Conservation (phyloP, 2,888 invertebrate species). For the Torymus aiolomorphi region DNA sequence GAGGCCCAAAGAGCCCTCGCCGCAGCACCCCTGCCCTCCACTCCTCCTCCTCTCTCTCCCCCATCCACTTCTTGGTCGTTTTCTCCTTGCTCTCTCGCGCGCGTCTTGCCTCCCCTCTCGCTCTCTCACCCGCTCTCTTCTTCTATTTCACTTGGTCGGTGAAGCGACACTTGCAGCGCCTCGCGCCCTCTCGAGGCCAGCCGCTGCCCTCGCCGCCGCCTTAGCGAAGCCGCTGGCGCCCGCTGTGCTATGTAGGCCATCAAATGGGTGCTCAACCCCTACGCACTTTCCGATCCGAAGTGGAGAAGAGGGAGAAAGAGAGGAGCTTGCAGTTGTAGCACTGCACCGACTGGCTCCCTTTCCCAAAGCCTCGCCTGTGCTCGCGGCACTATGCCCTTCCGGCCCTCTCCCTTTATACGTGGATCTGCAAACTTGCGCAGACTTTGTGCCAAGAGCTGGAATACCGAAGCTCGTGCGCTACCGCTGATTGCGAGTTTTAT, state of each 20-base stretch:
- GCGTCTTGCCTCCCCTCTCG: slow-evolving; percentile 46
- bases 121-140: slow-evolving; percentile 22
- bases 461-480: slow-evolving; percentile 11
- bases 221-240: background rate
- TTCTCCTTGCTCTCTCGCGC: slow-evolving; percentile 45
- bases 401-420: background rate
- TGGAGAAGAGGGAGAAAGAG: slow-evolving; percentile 7
- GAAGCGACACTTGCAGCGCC: slow-evolving; percentile 58
- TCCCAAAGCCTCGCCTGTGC: slow-evolving; percentile 11
- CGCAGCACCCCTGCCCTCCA: slow-evolving; percentile 35
- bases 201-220: background rate
- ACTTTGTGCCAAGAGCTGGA: slow-evolving; percentile 42
- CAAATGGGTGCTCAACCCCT: slow-evolving; percentile 70
- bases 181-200: slow-evolving; percentile 41
- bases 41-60: slow-evolving; percentile 48
- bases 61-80: slow-evolving; percentile 42
- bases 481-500: slow-evolving; percentile 40
- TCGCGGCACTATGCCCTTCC: background rate
- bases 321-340: background rate
- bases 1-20: slow-evolving; percentile 70
- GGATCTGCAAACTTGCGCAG: slow-evolving; percentile 33
- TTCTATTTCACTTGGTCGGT: slow-evolving; percentile 58
- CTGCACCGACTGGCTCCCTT: slow-evolving; percentile 42
- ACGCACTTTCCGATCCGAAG: slow-evolving; percentile 65
- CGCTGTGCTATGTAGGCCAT: slow-evolving; percentile 69